Percentiles rank a stretch among this genome's conserved stretches.
These are phyloP conservation scores for Pangasius sanitwongsei DNA, from an alignment of 2,797 vertebrate species.

Conservation along the genomic window DNA sequence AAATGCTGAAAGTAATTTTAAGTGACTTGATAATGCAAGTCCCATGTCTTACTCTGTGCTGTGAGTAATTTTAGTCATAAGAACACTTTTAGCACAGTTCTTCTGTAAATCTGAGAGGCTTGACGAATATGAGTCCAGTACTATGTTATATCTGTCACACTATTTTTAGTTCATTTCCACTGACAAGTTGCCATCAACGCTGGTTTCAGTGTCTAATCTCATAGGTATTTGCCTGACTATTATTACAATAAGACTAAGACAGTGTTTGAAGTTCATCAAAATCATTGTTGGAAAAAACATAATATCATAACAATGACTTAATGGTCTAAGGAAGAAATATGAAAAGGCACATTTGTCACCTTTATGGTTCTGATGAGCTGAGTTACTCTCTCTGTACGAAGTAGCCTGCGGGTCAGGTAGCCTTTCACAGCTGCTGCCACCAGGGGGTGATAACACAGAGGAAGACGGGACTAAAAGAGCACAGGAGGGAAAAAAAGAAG, in stretches of 20 bases:
- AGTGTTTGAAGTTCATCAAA: neutral
- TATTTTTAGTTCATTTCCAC: neutral
- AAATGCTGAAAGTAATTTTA: neutral
- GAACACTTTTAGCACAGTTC: neutral
- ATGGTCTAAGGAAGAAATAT: neutral
- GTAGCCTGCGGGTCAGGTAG: constrained; percentile 75
- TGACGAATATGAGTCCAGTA: neutral
- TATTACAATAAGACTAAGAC: neutral
- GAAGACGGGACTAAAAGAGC: constrained; percentile 55
- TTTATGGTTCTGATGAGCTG: constrained; percentile 73
- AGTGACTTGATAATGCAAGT: neutral
- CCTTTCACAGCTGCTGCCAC: constrained; percentile 72
- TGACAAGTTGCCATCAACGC: neutral
- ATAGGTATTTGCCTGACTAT: neutral
- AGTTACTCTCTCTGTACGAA: constrained; percentile 69
- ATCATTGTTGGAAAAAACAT: neutral
- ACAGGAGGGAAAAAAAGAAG: neutral
- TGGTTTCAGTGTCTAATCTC: neutral
- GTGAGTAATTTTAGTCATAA: neutral
- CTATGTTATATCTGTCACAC: neutral
- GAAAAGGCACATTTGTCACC: constrained; percentile 60
- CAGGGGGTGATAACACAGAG: constrained; percentile 67
- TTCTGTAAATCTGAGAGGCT: neutral
- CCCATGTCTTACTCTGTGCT: neutral
- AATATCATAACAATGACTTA: neutral